A percentile compares a stretch with the other conserved stretches of the same genome.
These are phyloP conservation scores for Mongoloraphidia duomilia DNA, from an alignment of 2,888 invertebrate species.

Conservation along the genomic window DNA sequence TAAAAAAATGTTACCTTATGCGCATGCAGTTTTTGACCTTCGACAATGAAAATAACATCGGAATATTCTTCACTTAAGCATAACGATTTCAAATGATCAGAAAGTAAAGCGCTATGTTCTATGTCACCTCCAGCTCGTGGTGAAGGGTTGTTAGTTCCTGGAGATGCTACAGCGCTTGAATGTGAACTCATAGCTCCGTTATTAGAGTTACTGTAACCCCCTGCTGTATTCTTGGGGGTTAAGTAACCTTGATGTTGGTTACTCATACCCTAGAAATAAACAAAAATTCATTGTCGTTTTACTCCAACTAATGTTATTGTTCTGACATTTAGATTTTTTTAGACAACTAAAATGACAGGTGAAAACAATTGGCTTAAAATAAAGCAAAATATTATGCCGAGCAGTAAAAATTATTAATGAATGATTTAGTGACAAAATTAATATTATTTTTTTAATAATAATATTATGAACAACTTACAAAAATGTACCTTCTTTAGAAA, in stretches of 20 bases:
- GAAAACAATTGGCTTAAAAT: too few species aligned
- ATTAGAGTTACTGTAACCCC: too few species aligned
- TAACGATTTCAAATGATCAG: slow-evolving; percentile 72
- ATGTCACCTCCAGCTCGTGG: slow-evolving; percentile 40
- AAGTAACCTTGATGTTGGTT: slow-evolving; percentile 5
- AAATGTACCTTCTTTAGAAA: too few species aligned
- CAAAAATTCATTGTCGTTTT: background rate
- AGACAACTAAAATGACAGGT: too few species aligned
- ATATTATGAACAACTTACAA: too few species aligned
- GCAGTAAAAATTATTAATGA: too few species aligned
- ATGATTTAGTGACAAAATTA: too few species aligned
- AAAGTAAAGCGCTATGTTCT: slow-evolving; percentile 56
- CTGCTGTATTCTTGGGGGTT: background rate
- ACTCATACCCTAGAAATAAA: slow-evolving; percentile 3
- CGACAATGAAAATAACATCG: slow-evolving; percentile 79
- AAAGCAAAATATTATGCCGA: too few species aligned
- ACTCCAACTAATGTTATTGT: background rate
- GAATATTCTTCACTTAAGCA: slow-evolving; percentile 80
- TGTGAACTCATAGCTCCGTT: background rate
- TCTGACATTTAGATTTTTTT: too few species aligned
- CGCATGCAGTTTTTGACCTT: slow-evolving; percentile 51
- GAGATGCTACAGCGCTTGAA: background rate
- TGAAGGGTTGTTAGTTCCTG: slow-evolving; percentile 11
- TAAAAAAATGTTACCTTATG: slow-evolving; percentile 38
- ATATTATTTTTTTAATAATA: too few species aligned